Percentiles rank a stretch among this genome's conserved stretches.
Evolutionary conservation across 2,888 invertebrate species (phyloP).

Genomic region (Pyrrhia umbra): DNA sequence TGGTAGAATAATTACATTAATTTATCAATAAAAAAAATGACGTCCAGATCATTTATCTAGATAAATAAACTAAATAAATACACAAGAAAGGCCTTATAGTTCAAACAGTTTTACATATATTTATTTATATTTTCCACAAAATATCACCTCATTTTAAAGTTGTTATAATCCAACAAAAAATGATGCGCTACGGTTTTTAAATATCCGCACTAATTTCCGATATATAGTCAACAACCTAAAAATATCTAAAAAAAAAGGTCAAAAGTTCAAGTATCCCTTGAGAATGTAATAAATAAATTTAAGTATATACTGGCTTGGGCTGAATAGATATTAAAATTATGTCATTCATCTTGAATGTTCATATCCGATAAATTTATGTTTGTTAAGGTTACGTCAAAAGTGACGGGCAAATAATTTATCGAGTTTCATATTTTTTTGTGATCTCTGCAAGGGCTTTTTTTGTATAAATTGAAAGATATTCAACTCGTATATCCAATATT

Average conservation of each 20-base stretch:
- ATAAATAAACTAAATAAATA: no score
- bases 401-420: conserved; percentile 34
- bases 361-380: conserved; percentile 33
- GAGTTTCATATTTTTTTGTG: conserved; percentile 10
- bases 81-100: no score
- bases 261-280: no score
- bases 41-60: no score
- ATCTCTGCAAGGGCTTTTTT: no score
- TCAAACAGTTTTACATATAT: no score
- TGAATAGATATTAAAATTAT: conserved; percentile 41
- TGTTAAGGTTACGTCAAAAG: conserved; percentile 15
- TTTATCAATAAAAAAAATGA: no score
- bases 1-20: no score
- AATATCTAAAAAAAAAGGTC: neutral
- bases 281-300: conserved; percentile 14
- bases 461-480: neutral
- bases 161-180: no score
- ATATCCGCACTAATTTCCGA: neutral
- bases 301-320: neutral
- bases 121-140: no score
- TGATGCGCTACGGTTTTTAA: neutral
- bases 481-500: neutral
- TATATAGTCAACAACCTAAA: neutral
- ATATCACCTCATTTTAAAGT: no score
- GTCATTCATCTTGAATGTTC: conserved; percentile 36